phyloP scores from a whole-genome alignment of 2,113 vertebrate species.

The Pelobates fuscus region DNA sequence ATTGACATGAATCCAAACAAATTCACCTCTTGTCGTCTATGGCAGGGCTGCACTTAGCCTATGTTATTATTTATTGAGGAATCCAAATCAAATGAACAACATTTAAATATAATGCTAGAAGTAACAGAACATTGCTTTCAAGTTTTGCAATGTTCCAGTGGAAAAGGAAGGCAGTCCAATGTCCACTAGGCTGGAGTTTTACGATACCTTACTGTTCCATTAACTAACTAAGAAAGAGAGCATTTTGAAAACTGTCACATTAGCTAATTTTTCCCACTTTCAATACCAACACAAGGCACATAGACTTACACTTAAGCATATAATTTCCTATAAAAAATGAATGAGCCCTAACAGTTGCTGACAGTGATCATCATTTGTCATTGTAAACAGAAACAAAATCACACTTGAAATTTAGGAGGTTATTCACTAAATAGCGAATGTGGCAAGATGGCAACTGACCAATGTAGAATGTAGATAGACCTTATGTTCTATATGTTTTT shows the following conservation, averaged over 20 bases:
- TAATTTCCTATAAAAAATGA: no score
- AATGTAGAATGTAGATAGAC: no score
- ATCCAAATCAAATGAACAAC: constrained; percentile 31
- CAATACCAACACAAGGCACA: neutral
- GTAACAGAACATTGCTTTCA: constrained; percentile 26
- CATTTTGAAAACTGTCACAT: neutral
- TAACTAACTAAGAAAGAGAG: constrained; percentile 11
- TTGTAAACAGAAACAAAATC: no score
- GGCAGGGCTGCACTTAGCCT: constrained; percentile 25
- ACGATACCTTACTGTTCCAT: constrained; percentile 12
- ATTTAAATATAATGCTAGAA: constrained; percentile 30
- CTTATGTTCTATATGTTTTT: no score
- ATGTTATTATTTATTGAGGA: constrained; percentile 39
- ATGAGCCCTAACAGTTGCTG: no score
- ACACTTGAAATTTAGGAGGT: no score
- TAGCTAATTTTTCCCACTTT: neutral
- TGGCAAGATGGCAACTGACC: no score
- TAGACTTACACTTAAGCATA: neutral
- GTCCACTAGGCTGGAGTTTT: constrained; percentile 7
- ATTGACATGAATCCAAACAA: constrained; percentile 33
- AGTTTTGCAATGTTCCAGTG: constrained; percentile 14
- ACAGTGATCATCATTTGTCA: no score
- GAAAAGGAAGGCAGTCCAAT: neutral
- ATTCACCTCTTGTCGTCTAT: constrained; percentile 31
- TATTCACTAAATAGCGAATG: no score